Evolutionary conservation across 2,113 vertebrate genomes (phyloP), one percentile per base, ranked within the genome.

Genomic region (Oncorhynchus masou): DNA sequence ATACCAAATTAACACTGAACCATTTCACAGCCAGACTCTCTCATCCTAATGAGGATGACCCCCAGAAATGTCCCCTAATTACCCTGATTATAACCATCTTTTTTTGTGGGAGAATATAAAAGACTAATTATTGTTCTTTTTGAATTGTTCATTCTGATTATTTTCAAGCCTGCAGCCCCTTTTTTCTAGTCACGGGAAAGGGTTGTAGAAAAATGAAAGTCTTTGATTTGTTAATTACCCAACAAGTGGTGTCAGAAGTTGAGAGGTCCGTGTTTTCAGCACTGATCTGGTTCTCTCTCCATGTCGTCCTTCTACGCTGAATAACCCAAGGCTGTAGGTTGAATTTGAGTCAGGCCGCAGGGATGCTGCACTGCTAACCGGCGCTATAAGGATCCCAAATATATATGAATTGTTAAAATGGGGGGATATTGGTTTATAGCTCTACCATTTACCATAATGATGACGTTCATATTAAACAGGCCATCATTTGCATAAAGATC

Each of bases 31-130:
- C 79, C 59, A 76, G 81, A 80, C 68, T 75, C 79, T 85, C 85
- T 87, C 81, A 81, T 87, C 81, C 86, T 87, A 87, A 89, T 87
- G 85, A 86, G 86, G 85, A 86, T 89, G 88, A 89, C 88, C 88
- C 74, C 82, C 77, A 89, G 86, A 89, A 89, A 87, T 83, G 81
- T 79, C 81, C 79, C 84, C 83, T 86, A 89, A 89, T 89, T 87
- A 89, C 84, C 84, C 83, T 86, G 83, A 87, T 85, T 83, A 89
- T 89, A 80, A 87, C 86, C 74, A 86, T 85, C 81, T 83, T 78
- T 31, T 31, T 80, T 45, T 79, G 85, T 79, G 67, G 76, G 84
- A 86, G 88, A 89, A 85, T 87, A 87, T 87, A 87, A 89, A 87
- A 85, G 81, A 75, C 83, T 89, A 84, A 87, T 89, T 87, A 86